Evolutionary conservation across 2,113 vertebrate species (phyloP).

Genomic region (Alethe diademata): DNA sequence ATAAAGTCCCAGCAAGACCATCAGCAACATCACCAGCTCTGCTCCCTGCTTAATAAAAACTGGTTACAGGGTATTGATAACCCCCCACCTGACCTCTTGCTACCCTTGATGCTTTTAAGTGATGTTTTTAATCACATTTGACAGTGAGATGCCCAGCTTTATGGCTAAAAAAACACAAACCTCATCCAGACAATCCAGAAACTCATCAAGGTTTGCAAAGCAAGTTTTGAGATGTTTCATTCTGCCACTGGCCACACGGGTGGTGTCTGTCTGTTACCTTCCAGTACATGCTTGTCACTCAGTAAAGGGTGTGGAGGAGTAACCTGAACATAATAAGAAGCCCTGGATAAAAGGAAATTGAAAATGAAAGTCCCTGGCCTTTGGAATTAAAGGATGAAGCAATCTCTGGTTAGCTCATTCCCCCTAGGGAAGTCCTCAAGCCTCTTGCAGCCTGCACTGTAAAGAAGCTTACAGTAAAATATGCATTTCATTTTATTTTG

Average conservation of each 20-base stretch:
- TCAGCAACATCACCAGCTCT: neutral
- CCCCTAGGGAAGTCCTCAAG: neutral
- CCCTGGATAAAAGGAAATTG: slow-evolving; percentile 22
- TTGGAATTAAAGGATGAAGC: slow-evolving; percentile 37
- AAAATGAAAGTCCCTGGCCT: slow-evolving; percentile 27
- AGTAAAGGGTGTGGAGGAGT: neutral
- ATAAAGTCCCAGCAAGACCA: neutral
- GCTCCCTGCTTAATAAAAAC: neutral
- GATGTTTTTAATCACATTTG: neutral
- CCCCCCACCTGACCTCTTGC: neutral
- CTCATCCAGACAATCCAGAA: neutral
- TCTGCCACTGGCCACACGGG: neutral
- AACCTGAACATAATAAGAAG: neutral
- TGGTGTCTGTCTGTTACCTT: neutral
- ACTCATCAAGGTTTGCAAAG: neutral
- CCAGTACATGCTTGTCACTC: neutral
- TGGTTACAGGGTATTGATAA: neutral
- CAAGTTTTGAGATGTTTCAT: neutral
- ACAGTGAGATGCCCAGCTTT: neutral
- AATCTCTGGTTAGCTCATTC: neutral
- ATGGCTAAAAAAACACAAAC: neutral
- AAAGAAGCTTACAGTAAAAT: slow-evolving; percentile 47
- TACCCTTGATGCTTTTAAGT: neutral
- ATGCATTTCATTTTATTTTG: slow-evolving; percentile 13
- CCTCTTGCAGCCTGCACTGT: neutral